Conservation (phyloP, 2,113 vertebrate species). For the Globicephala melas region DNA sequence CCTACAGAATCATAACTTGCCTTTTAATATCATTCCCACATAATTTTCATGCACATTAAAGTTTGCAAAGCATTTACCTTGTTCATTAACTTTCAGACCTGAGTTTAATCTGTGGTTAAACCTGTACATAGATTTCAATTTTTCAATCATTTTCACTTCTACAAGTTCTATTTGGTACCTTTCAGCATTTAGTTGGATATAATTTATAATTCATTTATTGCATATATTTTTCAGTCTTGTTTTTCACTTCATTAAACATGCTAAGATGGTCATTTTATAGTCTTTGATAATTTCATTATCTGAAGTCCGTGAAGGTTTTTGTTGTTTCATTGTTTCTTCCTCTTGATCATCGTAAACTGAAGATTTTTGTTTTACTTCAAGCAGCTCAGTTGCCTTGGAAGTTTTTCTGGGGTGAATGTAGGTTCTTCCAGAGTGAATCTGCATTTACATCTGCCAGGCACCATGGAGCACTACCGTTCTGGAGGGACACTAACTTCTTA, state of each 20-base stretch:
- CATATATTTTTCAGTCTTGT: background rate
- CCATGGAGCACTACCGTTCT: background rate
- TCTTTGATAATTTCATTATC: background rate
- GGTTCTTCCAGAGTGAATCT: background rate
- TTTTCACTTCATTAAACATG: background rate
- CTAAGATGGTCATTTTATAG: background rate
- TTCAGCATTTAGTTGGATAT: background rate
- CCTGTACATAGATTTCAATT: background rate
- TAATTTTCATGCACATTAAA: background rate
- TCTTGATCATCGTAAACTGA: background rate
- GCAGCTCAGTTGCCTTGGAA: background rate
- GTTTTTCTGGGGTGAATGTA: background rate
- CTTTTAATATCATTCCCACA: background rate
- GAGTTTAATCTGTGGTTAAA: background rate
- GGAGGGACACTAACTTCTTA: background rate
- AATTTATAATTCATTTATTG: background rate
- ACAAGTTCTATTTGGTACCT: background rate
- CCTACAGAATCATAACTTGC: background rate
- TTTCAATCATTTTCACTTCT: background rate
- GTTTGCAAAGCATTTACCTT: background rate
- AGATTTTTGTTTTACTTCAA: background rate
- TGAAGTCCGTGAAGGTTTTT: background rate
- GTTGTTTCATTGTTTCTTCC: background rate
- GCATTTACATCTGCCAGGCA: background rate
- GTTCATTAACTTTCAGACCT: background rate